Evolutionary conservation across 2,888 invertebrate species (phyloP).

Genomic region (Endomychus coccineus): DNA sequence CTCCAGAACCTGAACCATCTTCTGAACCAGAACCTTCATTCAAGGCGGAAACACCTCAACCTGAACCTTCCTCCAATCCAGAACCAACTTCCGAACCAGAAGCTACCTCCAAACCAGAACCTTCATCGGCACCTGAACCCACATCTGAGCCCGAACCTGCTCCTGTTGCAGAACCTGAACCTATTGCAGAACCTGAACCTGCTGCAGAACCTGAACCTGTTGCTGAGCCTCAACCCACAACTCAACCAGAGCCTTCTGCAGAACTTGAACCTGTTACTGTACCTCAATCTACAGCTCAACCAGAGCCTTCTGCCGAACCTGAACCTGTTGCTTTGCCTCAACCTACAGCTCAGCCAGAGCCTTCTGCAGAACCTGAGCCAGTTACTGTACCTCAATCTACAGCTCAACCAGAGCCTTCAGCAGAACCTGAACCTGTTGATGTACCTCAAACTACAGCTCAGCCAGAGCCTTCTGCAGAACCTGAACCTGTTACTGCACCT

Average conservation of each 20-base stretch:
- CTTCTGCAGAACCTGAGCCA: constrained; percentile 22
- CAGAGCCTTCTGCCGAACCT: constrained; percentile 27
- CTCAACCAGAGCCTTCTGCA: constrained; percentile 26
- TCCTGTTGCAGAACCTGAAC: constrained; percentile 20
- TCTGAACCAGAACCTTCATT: constrained; percentile 28
- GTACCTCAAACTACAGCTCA: constrained; percentile 9
- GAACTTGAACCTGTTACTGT: constrained; percentile 28
- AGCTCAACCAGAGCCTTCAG: constrained; percentile 8
- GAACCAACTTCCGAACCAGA: constrained; percentile 21
- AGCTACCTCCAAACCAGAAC: constrained; percentile 26
- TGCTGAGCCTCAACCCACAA: constrained; percentile 22
- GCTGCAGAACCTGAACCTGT: constrained; percentile 28
- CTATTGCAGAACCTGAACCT: constrained; percentile 19
- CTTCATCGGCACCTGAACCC: constrained; percentile 23
- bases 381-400: constrained; percentile 14
- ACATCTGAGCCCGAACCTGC: constrained; percentile 29
- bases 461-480: constrained; percentile 16
- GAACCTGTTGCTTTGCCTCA: constrained; percentile 26
- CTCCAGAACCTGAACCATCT: constrained; percentile 24
- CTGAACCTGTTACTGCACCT: constrained; percentile 37
- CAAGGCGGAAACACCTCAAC: constrained; percentile 30
- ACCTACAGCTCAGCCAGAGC: constrained; percentile 25
- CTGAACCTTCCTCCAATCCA: constrained; percentile 24
- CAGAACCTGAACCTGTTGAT: constrained; percentile 23
- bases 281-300: constrained; percentile 25